These are phyloP conservation scores for Lypha dubia DNA, from an alignment of 2,888 invertebrate genomes.

Conservation along the genomic window DNA sequence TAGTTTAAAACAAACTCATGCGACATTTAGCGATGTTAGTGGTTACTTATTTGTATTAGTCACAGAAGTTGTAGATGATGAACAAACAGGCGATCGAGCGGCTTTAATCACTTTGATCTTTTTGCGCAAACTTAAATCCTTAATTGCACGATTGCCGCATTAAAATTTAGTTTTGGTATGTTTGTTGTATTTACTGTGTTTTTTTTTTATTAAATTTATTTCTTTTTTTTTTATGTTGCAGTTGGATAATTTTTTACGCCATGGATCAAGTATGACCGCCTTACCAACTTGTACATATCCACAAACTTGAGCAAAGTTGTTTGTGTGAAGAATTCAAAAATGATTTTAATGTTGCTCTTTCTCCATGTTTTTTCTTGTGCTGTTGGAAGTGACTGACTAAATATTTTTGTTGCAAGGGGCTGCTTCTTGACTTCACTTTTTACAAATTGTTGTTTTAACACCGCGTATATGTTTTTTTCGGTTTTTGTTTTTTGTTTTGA, in stretches of 20 bases:
- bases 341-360: slow-evolving; percentile 32
- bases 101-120: slow-evolving; percentile 81
- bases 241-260: slow-evolving; percentile 55
- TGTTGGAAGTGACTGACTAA: slow-evolving; percentile 56
- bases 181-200: slow-evolving; percentile 72
- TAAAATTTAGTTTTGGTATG: slow-evolving; percentile 62
- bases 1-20: not conserved
- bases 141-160: slow-evolving; percentile 81
- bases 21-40: slow-evolving; percentile 29
- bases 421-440: slow-evolving; percentile 46
- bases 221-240: slow-evolving; percentile 36
- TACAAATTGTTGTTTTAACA: slow-evolving; percentile 64
- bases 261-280: slow-evolving; percentile 64
- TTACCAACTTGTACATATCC: slow-evolving; percentile 6
- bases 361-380: not conserved
- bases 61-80: slow-evolving; percentile 50
- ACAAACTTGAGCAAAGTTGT: slow-evolving; percentile 29
- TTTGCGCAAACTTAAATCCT: slow-evolving; percentile 78
- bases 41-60: slow-evolving; percentile 26
- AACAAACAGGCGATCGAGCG: slow-evolving; percentile 66
- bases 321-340: slow-evolving; percentile 59
- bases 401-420: slow-evolving; percentile 60
- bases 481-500: slow-evolving; percentile 7
- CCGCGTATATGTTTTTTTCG: not conserved
- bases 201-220: slow-evolving; percentile 46